Evolutionary conservation across 2,888 invertebrate genomes (phyloP).

Genomic region (Epinotia ramella): DNA sequence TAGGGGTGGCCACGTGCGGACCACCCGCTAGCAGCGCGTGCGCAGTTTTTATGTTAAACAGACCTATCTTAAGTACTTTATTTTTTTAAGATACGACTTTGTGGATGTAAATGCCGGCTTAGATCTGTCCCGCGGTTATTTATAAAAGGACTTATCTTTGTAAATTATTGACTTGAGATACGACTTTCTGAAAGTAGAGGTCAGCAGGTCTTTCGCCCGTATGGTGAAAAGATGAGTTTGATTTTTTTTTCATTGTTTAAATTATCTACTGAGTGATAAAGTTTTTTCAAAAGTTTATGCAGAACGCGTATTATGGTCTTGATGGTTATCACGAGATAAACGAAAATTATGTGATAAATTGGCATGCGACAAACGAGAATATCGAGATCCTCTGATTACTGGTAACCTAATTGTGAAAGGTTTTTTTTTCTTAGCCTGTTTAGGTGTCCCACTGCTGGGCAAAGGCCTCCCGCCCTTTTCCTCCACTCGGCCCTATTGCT

Average conservation of each 20-base stretch:
- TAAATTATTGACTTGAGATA: background rate
- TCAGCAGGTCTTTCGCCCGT: conserved; percentile 4
- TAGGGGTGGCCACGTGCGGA: conserved; percentile 81
- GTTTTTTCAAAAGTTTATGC: background rate
- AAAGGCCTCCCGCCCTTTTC: no score
- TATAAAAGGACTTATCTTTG: conserved; percentile 8
- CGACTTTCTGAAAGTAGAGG: background rate
- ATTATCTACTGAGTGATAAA: background rate
- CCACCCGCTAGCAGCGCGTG: conserved; percentile 78
- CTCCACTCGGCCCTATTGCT: no score
- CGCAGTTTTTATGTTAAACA: conserved; percentile 50
- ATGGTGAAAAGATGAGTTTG: background rate
- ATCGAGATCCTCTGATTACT: no score
- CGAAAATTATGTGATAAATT: background rate
- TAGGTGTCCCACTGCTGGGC: no score
- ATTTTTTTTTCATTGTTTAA: background rate
- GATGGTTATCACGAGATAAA: background rate
- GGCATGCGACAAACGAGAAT: background rate
- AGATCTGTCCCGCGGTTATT: background rate
- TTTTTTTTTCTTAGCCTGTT: no score
- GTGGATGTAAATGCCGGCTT: background rate
- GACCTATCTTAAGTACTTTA: background rate
- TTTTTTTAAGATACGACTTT: conserved; percentile 4
- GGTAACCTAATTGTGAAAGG: no score
- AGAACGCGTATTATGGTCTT: no score